Percentiles rank a stretch among this genome's conserved stretches.
phyloP scores from a whole-genome alignment of 2,888 invertebrate species.

The Phortica okadai region DNA sequence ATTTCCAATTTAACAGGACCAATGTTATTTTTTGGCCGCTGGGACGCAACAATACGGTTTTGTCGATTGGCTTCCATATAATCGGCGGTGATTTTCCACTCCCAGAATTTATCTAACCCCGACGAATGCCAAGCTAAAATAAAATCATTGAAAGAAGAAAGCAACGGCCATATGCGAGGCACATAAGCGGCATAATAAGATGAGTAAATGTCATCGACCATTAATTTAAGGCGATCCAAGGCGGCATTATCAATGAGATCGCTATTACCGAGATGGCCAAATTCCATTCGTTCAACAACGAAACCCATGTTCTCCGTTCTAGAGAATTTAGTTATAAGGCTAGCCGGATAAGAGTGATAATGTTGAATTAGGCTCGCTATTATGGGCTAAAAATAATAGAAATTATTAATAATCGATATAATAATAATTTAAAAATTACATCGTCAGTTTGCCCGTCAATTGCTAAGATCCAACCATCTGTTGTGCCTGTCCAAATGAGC shows the following conservation, averaged over 20 bases:
- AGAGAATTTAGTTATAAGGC: slow-evolving; percentile 70
- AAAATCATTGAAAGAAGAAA: slow-evolving; percentile 78
- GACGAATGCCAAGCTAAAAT: slow-evolving; percentile 80
- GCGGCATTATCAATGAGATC: slow-evolving; percentile 81
- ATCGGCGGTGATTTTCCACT: slow-evolving; percentile 75
- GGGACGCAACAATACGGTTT: slow-evolving; percentile 60
- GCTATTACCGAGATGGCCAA: slow-evolving; percentile 82
- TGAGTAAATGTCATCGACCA: slow-evolving; percentile 83
- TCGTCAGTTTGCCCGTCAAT: slow-evolving; percentile 78
- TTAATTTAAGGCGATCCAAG: slow-evolving; percentile 79
- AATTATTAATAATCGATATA: not conserved
- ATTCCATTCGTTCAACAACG: slow-evolving; percentile 80
- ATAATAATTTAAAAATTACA: slow-evolving; percentile 44
- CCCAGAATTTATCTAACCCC: slow-evolving; percentile 82
- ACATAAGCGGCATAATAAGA: slow-evolving; percentile 80
- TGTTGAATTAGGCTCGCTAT: slow-evolving; percentile 35
- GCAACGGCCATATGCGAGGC: slow-evolving; percentile 80
- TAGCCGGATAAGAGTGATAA: slow-evolving; percentile 39
- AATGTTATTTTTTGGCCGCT: slow-evolving; percentile 51
- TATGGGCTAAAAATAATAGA: slow-evolving; percentile 39
- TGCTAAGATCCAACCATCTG: slow-evolving; percentile 82
- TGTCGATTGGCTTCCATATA: slow-evolving; percentile 64
- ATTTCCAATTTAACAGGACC: slow-evolving; percentile 64
- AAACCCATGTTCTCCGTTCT: slow-evolving; percentile 78
- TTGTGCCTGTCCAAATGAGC: slow-evolving; percentile 82